Evolutionary conservation across 2,888 invertebrate genomes (phyloP), one percentile per base, ranked within the genome.

Genomic region (Brachylomia viminalis): DNA sequence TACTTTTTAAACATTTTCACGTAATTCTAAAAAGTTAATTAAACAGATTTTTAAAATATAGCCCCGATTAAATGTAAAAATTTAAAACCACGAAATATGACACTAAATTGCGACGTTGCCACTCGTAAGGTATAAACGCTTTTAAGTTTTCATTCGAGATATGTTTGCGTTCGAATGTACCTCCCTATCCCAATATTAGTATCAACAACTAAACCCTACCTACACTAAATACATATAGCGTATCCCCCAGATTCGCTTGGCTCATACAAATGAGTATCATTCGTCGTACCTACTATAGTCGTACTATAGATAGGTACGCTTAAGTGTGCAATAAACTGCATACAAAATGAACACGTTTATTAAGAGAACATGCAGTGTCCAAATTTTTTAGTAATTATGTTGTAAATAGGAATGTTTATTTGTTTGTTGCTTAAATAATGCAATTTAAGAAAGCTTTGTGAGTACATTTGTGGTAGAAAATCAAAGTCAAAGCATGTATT

Each of bases 281-380:
- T 30, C 17, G 23, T 27, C 13, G 33, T 23, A n/a, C 42, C 56
- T 38, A 38, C 38, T 38, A 5, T 38, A n/a, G n/a, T n/a, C n/a
- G n/a, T n/a, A n/a, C n/a, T n/a, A n/a, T n/a, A n/a, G n/a, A n/a
- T n/a, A 38, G 42, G 42, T 42, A 10, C 10, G 10, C 42, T 7
- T 33, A 23, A 42, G 15, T 59, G 33, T 69, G 52, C 61, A 52
- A 72, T 82, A 79, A 79, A 83, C 23, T 82, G 61, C 68, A 66
- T 65, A 62, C 47, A 10, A 68, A 72, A 83, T 79, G 62, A 23
- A 71, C 33, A 30, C 54, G 17, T 67, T 59, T 56, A 83, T 68
- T 49, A 49, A 17, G n/a, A 47, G 49, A 56, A 62, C 80, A 67
- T 45, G 56, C 52, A 23, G 15, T 59, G 67, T 68, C 54, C 33